A percentile compares a stretch with the other conserved stretches of the same genome.
Evolutionary conservation across 2,888 invertebrate species (phyloP).

Genomic region (Phorcus lineatus): DNA sequence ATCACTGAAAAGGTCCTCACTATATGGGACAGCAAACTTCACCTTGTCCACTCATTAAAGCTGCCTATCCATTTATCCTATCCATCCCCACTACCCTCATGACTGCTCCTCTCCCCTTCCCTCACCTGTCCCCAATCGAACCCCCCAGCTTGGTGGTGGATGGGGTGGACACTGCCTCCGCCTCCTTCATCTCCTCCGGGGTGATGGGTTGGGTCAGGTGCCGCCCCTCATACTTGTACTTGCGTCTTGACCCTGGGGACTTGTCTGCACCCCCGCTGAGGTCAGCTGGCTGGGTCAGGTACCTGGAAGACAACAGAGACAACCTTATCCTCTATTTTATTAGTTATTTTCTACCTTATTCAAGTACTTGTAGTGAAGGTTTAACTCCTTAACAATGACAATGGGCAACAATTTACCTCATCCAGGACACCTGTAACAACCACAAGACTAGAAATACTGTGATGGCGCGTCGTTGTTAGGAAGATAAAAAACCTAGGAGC

Average conservation of each 20-base stretch:
- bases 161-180: constrained; percentile 45
- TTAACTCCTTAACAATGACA: too few species aligned
- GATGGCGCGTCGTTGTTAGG: too few species aligned
- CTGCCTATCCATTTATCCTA: neutral
- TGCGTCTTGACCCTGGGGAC: constrained; percentile 49
- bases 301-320: constrained; percentile 30
- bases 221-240: constrained; percentile 60
- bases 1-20: too few species aligned
- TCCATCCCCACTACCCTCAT: neutral
- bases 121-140: constrained; percentile 63
- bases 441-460: neutral
- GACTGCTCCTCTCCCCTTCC: neutral
- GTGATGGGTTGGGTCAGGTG: constrained; percentile 70
- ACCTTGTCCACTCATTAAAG: too few species aligned
- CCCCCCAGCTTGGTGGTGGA: constrained; percentile 38
- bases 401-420: too few species aligned
- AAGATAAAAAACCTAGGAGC: too few species aligned
- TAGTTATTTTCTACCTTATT: too few species aligned
- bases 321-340: too few species aligned
- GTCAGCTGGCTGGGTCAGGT: constrained; percentile 59
- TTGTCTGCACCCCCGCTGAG: constrained; percentile 34
- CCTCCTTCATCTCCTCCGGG: constrained; percentile 67
- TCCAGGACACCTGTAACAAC: too few species aligned
- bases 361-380: too few species aligned
- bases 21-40: too few species aligned